Evolutionary conservation across 2,113 vertebrate genomes (phyloP).

Genomic region (Saccopteryx bilineata): DNA sequence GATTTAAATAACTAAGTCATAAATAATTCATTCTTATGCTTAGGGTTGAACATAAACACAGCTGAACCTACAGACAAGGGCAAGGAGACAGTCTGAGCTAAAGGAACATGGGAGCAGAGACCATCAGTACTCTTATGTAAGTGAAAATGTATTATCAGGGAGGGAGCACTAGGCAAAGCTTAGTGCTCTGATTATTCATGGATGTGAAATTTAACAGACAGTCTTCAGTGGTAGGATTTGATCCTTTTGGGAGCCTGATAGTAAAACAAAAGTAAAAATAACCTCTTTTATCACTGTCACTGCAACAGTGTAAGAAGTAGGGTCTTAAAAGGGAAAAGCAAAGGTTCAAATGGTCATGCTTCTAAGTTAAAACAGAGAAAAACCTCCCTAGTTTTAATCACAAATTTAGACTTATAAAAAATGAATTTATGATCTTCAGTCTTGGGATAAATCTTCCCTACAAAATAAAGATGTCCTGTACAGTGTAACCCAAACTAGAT

Average conservation of each 20-base stretch:
- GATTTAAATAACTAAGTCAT: constrained; percentile 36
- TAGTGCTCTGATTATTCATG: not conserved
- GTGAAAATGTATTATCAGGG: not conserved
- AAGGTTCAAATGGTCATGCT: not conserved
- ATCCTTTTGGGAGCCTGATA: not conserved
- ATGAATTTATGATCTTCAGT: not conserved
- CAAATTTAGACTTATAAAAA: constrained; percentile 41
- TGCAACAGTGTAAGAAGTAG: not conserved
- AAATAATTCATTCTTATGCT: constrained; percentile 41
- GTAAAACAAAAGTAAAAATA: constrained; percentile 23
- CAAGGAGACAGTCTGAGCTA: not conserved
- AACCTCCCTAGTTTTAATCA: not conserved
- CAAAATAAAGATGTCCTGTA: not conserved
- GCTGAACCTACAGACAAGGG: not conserved
- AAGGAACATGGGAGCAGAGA: not conserved
- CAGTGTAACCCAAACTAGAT: not conserved
- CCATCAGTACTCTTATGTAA: not conserved
- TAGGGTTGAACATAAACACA: constrained; percentile 26
- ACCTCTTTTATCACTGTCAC: not conserved
- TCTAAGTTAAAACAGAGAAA: not conserved
- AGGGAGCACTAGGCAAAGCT: not conserved
- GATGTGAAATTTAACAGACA: not conserved
- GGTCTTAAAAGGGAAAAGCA: not conserved
- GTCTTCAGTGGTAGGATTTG: not conserved
- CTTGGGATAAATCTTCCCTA: not conserved